Evolutionary conservation across 1,140 invertebrate genomes (phyloP).

Genomic region (Apolygus lucorum): DNA sequence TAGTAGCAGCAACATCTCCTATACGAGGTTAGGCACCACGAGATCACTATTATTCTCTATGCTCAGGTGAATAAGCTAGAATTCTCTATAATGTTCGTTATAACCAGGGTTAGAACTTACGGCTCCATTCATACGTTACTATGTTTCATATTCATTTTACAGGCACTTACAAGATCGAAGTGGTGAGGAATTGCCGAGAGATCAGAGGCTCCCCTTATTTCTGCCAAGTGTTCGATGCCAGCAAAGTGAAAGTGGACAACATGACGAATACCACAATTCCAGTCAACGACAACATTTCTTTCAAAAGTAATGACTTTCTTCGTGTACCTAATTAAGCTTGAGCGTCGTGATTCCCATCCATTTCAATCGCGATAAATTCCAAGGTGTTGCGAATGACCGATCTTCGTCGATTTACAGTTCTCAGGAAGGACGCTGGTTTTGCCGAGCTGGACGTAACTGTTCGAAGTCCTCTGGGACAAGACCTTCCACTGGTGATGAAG

Average conservation of each 20-base stretch:
- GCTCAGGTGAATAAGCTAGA: no score
- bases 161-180: constrained; percentile 73
- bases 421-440: constrained; percentile 74
- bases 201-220: constrained; percentile 92
- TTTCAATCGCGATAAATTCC: no score
- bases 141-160: constrained; percentile 19
- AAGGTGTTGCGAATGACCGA: no score
- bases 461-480: constrained; percentile 78
- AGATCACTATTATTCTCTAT: no score
- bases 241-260: constrained; percentile 61
- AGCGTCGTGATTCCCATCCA: no score
- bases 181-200: constrained; percentile 81
- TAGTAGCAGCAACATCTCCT: no score
- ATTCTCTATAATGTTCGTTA: no score
- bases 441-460: constrained; percentile 84
- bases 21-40: no score
- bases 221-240: constrained; percentile 89
- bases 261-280: constrained; percentile 68
- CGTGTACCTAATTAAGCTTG: no score
- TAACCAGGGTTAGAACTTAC: no score
- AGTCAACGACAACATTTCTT: constrained; percentile 72
- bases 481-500: constrained; percentile 70
- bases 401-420: constrained; percentile 66
- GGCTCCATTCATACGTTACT: no score
- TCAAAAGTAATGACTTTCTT: constrained; percentile 62